Base-by-base conservation (phyloP, 2,113 vertebrate genomes). In the Lepus timidus region DNA sequence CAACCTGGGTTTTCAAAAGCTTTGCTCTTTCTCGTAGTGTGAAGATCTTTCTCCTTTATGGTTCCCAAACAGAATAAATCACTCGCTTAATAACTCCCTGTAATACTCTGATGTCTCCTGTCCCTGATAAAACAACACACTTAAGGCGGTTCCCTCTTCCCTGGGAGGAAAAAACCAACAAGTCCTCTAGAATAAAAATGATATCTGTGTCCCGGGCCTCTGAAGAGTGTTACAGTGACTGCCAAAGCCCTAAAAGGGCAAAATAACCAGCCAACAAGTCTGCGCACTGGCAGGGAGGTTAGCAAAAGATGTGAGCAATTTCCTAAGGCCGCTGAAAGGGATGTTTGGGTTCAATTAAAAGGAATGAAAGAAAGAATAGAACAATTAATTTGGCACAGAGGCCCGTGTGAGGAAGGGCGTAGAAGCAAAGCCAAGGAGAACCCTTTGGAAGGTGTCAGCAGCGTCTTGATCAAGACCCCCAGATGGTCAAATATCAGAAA, bases 401-500 rank as follows among this genome's bases (percentile, higher is more conserved):
- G 67, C 61, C 62, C 36, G 31, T 16, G 51, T 98, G 89, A 67
- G 90, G 93, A 97, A 96, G 90, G 90, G 80, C 5, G 3, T 51
- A 84, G 88, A 95, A 96, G 93, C 97, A 94, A 96, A 93, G 94
- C 95, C 96, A 97, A 91, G 51, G 8, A 95, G 95, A 97, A 97
- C 80, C 94, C 91, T 44, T 97, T 97, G 91, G 89, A 97, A 98
- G 96, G 97, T 96, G 85, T 97, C 96, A 84, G 52, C 96, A 75
- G 96, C 97, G 96, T 92, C 96, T 74, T 75, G 93, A 85, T 95
- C 97, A 96, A 97, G 97, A 98, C 88, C 84, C 78, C 97, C 96
- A 96, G 97, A 97, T 96, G 90, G 90, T 80, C 96, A 95, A 93
- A 97, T 96, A 98, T 97, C 97, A 98, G 97, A 98, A 97, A 97